phyloP scores from a whole-genome alignment of 1,140 invertebrate genomes.

The Bombus balteatus region DNA sequence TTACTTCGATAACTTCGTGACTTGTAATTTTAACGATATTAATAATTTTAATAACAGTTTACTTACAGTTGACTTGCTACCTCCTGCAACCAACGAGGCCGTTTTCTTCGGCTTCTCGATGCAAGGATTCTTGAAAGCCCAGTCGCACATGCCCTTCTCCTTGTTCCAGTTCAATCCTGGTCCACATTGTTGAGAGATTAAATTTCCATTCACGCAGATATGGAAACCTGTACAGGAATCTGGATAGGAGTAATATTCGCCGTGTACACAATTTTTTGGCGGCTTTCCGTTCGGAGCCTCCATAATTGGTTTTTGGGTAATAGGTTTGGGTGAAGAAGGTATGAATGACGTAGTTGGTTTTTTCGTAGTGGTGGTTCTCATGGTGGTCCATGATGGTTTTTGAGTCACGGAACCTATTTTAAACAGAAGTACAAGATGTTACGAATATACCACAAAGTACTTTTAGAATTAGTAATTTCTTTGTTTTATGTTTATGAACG shows the following conservation, averaged over 20 bases:
- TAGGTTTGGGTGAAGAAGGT: conserved; percentile 18
- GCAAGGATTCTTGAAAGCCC: conserved; percentile 83
- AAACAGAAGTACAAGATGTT: not conserved
- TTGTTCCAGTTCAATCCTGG: conserved; percentile 88
- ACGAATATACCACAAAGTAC: not conserved
- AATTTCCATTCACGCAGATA: conserved; percentile 87
- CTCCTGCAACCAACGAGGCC: conserved; percentile 53
- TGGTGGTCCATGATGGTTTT: conserved; percentile 13
- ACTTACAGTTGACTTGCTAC: conserved; percentile 42
- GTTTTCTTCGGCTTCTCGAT: conserved; percentile 61
- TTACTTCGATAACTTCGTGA: not conserved
- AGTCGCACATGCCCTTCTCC: conserved; percentile 87
- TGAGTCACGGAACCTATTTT: not conserved
- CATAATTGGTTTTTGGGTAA: conserved; percentile 44
- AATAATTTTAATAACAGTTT: not conserved
- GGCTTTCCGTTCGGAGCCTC: conserved; percentile 47
- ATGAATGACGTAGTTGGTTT: conserved; percentile 53
- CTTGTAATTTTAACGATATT: not conserved
- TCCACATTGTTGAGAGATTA: conserved; percentile 87
- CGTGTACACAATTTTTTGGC: conserved; percentile 78
- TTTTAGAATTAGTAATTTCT: not conserved
- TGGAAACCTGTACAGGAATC: conserved; percentile 86
- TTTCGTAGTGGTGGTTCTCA: conserved; percentile 19
- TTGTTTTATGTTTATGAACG: no score
- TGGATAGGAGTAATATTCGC: conserved; percentile 82